Evolutionary conservation across 2,888 invertebrate genomes (phyloP), one percentile per base, ranked within the genome.

Genomic region (Rhagium mordax): DNA sequence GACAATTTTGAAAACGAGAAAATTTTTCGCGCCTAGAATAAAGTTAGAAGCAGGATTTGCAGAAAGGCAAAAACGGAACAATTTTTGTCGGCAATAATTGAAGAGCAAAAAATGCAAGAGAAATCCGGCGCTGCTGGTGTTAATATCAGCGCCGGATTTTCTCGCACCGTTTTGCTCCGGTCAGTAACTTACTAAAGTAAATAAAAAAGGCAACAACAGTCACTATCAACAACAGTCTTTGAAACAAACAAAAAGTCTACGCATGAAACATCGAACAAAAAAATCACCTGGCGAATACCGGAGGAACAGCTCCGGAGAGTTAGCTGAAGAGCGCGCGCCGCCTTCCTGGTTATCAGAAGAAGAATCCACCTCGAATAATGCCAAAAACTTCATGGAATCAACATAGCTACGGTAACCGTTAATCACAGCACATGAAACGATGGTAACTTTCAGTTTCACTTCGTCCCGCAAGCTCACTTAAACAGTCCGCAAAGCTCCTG

Each of bases 321-420:
- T 82, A 80, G 84, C 83, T 61, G 81, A 80, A 79, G 85, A 83
- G 83, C 84, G 85, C 82, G 84, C 83, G 72, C 75, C 74, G 84
- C 85, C 86, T 84, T 85, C 86, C 82, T 83, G 80, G 74, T 76
- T 76, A 71, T 81, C 82, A 72, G 84, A 82, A 74, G 86, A 82
- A 74, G 87, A 85, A 87, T 87, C 87, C 87, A 87, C 87, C 81
- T 85, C 87, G 84, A 83, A 81, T 62, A 80, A 65, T 60, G 74
- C 72, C 64, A 78, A 76, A 74, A 79, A 80, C 81, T 79, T 81
- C 83, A 84, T 83, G 59, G 67, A 76, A 59, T 57, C 18, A 10
- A 69, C 48, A 51, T 69, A 27, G 57, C 55, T 60, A 24, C 70
- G 59, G 10, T 33, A 67, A 20, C 55, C 8, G 33, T 33, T 47